Conservation (phyloP, 2,113 vertebrate species). For the Gasterosteus aculeatus region DNA sequence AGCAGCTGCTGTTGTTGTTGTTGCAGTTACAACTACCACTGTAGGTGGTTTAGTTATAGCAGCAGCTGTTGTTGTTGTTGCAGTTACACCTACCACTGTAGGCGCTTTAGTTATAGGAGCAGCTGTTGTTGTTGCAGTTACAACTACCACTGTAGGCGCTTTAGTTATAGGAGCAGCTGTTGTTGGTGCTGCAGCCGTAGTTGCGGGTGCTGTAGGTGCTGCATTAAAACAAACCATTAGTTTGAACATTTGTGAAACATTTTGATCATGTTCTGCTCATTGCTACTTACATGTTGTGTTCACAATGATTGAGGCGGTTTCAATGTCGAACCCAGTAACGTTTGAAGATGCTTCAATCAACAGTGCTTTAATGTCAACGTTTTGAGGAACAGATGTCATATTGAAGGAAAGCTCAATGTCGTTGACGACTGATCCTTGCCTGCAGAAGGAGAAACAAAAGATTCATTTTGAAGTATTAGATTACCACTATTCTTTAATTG, state of each 20-base stretch:
- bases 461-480: not conserved
- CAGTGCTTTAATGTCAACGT: not conserved
- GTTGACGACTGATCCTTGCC: not conserved
- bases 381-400: not conserved
- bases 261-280: not conserved
- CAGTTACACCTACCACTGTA: not conserved
- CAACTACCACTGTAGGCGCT: no score
- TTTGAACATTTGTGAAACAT: not conserved
- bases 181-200: not conserved
- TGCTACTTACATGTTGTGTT: not conserved
- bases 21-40: no score
- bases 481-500: not conserved
- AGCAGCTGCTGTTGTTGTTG: no score
- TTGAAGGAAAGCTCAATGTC: accelerated
- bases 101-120: not conserved
- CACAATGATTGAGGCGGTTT: not conserved
- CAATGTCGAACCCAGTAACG: not conserved
- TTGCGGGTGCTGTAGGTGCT: not conserved
- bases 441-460: not conserved
- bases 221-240: not conserved
- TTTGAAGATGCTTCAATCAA: not conserved
- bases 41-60: no score
- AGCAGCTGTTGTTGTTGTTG: not conserved
- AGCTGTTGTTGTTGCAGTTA: no score
- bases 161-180: no score